phyloP scores from a whole-genome alignment of 1,140 invertebrate genomes.

The Drosophila virilis region DNA sequence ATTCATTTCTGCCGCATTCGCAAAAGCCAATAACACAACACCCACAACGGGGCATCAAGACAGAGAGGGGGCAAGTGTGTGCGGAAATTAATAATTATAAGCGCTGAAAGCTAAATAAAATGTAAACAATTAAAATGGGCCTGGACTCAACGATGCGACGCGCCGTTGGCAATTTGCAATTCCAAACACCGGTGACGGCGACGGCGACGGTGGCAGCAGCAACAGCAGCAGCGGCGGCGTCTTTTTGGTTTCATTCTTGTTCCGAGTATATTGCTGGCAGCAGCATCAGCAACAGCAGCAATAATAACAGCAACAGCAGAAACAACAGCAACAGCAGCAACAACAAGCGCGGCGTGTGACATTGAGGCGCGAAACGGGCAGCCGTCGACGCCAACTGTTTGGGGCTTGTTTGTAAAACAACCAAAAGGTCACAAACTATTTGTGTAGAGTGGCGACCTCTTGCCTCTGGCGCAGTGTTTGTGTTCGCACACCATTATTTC shows the following conservation, averaged over 20 bases:
- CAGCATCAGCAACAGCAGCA: slow-evolving; percentile 18
- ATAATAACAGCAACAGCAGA: slow-evolving; percentile 2
- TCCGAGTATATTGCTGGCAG: slow-evolving; percentile 16
- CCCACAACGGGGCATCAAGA: slow-evolving; percentile 54
- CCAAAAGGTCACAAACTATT: slow-evolving; percentile 80
- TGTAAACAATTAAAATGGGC: slow-evolving; percentile 81
- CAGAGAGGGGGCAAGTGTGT: slow-evolving; percentile 31
- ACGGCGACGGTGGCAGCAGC: slow-evolving; percentile 29
- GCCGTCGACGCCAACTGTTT: slow-evolving; percentile 55
- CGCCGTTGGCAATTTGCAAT: slow-evolving; percentile 75
- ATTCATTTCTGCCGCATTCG: slow-evolving; percentile 73
- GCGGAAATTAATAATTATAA: slow-evolving; percentile 80
- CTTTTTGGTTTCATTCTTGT: slow-evolving; percentile 39
- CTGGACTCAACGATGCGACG: slow-evolving; percentile 63
- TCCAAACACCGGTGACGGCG: slow-evolving; percentile 64
- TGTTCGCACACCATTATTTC: slow-evolving; percentile 61
- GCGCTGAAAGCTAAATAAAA: slow-evolving; percentile 80
- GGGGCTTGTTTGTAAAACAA: slow-evolving; percentile 78
- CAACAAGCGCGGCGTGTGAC: slow-evolving; percentile 50
- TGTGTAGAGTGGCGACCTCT: slow-evolving; percentile 72
- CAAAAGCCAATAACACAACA: slow-evolving; percentile 77
- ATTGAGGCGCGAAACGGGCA: slow-evolving; percentile 68
- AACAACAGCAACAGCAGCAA: slow-evolving; percentile 7
- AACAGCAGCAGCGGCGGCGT: slow-evolving; percentile 18
- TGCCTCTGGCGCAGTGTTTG: slow-evolving; percentile 59